Conservation (phyloP, 30 jellyfish, hydroid and myxozoan genomes). For the Turritopsis dohrnii region DNA sequence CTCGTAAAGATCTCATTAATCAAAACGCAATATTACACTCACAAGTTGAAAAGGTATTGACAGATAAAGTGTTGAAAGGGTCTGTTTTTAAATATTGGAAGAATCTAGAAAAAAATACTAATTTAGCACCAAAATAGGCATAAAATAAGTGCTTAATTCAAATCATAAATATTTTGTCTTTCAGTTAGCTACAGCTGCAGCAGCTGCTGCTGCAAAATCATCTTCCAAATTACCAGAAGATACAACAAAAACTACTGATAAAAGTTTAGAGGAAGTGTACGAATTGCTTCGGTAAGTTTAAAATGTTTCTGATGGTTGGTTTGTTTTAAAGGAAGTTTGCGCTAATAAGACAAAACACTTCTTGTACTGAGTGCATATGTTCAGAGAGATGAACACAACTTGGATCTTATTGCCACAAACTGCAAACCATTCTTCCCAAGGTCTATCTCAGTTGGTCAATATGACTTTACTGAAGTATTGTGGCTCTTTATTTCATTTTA, state of each 20-base stretch:
- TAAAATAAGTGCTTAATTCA: neutral
- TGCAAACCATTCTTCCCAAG: too few species aligned
- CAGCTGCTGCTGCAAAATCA: slow-evolving; percentile 41
- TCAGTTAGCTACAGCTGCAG: slow-evolving; percentile 42
- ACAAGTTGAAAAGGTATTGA: slow-evolving; percentile 82
- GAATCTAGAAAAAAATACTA: neutral
- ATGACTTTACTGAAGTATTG: too few species aligned
- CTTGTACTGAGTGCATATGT: too few species aligned
- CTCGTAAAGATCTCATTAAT: slow-evolving; percentile 58
- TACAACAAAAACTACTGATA: slow-evolving; percentile 35
- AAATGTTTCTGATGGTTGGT: neutral
- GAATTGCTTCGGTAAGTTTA: slow-evolving; percentile 81
- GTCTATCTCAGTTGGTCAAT: too few species aligned
- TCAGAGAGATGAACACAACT: too few species aligned
- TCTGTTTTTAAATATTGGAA: neutral
- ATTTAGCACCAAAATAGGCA: neutral
- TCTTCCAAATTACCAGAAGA: slow-evolving; percentile 11
- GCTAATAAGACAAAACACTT: too few species aligned
- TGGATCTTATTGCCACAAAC: too few species aligned
- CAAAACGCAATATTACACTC: slow-evolving; percentile 82
- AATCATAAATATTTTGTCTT: neutral
- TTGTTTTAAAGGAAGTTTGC: too few species aligned
- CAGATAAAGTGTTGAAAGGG: neutral
- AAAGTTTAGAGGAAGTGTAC: slow-evolving; percentile 75
- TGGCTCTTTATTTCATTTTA: too few species aligned